Evolutionary conservation across 2,113 vertebrate species (phyloP).

Genomic region (Cercopithecus mona): DNA sequence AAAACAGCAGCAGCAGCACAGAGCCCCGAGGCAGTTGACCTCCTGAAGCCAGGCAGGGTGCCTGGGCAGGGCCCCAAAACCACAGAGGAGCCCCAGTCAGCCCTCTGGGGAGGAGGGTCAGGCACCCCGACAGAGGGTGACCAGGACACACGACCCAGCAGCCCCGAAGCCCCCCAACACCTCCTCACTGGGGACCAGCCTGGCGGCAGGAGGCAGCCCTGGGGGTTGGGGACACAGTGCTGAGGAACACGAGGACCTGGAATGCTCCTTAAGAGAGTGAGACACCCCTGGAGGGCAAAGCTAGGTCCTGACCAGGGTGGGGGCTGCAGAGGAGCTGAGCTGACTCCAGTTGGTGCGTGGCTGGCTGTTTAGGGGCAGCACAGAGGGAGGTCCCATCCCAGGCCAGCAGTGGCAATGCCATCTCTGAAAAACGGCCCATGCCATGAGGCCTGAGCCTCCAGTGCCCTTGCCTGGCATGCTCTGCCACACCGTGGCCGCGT

Average conservation of each 20-base stretch:
- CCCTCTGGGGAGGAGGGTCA: not conserved
- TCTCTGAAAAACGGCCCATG: not conserved
- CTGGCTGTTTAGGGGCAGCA: not conserved
- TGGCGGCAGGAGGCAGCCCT: rapidly evolving
- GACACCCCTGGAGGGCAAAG: not conserved
- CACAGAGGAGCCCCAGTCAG: no score
- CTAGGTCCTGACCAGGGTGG: not conserved
- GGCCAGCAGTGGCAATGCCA: not conserved
- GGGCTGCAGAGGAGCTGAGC: not conserved
- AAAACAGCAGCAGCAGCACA: not conserved
- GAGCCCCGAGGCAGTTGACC: not conserved
- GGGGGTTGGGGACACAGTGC: not conserved
- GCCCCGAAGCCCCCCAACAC: not conserved
- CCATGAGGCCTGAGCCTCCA: not conserved
- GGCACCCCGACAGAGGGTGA: not conserved
- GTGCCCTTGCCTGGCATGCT: not conserved
- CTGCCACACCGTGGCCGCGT: not conserved
- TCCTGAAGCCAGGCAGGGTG: not conserved
- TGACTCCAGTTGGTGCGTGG: no score
- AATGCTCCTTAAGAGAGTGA: not conserved
- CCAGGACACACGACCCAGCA: not conserved
- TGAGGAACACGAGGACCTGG: not conserved
- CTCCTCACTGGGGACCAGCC: not conserved
- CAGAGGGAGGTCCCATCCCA: not conserved
- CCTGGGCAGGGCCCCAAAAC: not conserved